Evolutionary conservation across 2,113 vertebrate genomes (phyloP).

Genomic region (Nycticryphes semicollaris): DNA sequence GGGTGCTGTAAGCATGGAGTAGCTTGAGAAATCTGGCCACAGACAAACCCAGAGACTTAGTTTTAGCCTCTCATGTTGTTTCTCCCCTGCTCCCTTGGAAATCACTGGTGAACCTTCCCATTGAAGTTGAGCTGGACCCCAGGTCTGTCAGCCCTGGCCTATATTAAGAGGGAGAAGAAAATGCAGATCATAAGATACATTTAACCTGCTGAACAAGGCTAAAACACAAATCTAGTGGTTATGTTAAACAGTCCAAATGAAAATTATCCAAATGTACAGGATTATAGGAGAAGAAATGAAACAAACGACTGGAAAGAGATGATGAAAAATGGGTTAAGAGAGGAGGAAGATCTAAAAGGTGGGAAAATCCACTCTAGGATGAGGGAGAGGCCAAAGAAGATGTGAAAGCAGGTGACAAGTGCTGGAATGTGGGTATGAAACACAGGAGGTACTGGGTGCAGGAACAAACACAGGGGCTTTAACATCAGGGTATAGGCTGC

Average conservation of each 20-base stretch:
- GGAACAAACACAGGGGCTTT: rapidly evolving
- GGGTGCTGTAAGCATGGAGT: not conserved
- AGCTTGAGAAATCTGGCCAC: not conserved
- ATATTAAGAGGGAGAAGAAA: not conserved
- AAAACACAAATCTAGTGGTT: slow-evolving; percentile 57
- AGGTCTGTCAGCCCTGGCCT: not conserved
- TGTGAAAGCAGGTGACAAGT: not conserved
- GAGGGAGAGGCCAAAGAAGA: not conserved
- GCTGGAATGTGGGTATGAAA: not conserved
- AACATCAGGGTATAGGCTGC: not conserved
- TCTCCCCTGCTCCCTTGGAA: not conserved
- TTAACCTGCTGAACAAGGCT: slow-evolving; percentile 37
- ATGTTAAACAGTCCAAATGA: slow-evolving; percentile 47
- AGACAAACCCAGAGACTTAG: not conserved
- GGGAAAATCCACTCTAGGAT: not conserved
- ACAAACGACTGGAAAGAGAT: not conserved
- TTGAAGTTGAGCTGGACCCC: not conserved
- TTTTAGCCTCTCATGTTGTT: not conserved
- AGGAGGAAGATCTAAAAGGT: not conserved
- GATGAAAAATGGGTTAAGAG: slow-evolving; percentile 2
- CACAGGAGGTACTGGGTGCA: not conserved
- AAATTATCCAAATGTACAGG: slow-evolving; percentile 43
- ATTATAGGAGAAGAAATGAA: slow-evolving; percentile 45
- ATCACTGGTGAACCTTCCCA: not conserved
- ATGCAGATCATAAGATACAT: not conserved